phyloP scores from a whole-genome alignment of 2,797 vertebrate genomes.

The Onychomys leucogaster region DNA sequence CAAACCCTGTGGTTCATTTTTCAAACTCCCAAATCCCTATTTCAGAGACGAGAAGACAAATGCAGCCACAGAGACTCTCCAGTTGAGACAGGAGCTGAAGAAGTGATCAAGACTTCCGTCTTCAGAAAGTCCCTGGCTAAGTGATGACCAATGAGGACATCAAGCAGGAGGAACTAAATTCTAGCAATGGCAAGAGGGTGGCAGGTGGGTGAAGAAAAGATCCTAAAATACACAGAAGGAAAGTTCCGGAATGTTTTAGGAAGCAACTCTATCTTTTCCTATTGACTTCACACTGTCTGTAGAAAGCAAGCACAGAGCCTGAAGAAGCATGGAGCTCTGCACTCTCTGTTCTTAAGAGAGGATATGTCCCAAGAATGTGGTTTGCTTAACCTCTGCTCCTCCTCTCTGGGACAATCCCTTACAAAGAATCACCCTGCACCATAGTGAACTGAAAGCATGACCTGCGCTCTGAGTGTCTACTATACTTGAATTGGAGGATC shows the following conservation, averaged over 20 bases:
- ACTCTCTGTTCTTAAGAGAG: not conserved
- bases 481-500: fast-evolving
- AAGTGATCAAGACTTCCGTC: not conserved
- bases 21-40: not conserved
- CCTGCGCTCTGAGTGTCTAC: fast-evolving
- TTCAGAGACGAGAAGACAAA: not conserved
- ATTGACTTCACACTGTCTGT: not conserved
- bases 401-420: not conserved
- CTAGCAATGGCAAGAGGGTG: not conserved
- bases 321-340: not conserved
- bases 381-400: not conserved
- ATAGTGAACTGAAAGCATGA: not conserved
- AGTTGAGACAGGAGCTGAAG: not conserved
- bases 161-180: not conserved
- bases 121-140: not conserved
- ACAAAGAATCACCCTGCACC: not conserved
- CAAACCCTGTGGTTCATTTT: not conserved
- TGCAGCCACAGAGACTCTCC: not conserved
- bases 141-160: not conserved
- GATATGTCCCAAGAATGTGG: not conserved
- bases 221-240: not conserved
- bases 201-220: not conserved
- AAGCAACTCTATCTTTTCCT: not conserved
- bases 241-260: not conserved
- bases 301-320: not conserved